A percentile compares a stretch with the other conserved stretches of the same genome.
Conservation (phyloP, 2,888 invertebrate genomes). For the Diaperis boleti region DNA sequence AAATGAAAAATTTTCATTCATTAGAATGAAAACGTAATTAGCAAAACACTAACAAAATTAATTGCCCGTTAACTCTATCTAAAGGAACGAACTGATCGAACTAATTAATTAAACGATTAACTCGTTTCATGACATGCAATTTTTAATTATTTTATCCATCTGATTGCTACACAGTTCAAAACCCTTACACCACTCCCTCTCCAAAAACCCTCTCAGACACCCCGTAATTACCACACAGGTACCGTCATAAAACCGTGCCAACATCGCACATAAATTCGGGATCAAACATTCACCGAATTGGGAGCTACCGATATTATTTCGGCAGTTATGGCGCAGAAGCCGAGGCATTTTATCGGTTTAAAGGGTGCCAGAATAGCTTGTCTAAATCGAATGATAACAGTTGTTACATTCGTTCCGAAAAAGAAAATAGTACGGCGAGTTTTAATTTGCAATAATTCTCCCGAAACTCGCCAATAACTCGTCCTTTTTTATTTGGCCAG, state of each 20-base stretch:
- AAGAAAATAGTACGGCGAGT: conserved; percentile 21
- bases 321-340: conserved; percentile 25
- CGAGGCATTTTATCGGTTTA: conserved; percentile 25
- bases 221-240: conserved; percentile 4
- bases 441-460: conserved; percentile 31
- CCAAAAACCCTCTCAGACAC: background rate
- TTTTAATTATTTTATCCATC: conserved; percentile 8
- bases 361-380: conserved; percentile 32
- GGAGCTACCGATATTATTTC: conserved; percentile 15
- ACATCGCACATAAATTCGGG: conserved; percentile 13
- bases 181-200: too few relatives aligned
- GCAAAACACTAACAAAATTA: too few relatives aligned
- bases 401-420: conserved; percentile 27
- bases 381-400: conserved; percentile 32
- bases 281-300: conserved; percentile 22
- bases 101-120: too few relatives aligned
- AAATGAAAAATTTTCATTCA: too few relatives aligned
- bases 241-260: conserved; percentile 4
- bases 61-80: too few relatives aligned
- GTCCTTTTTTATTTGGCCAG: conserved; percentile 12
- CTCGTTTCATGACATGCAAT: too few relatives aligned
- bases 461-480: conserved; percentile 26
- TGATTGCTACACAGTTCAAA: too few relatives aligned
- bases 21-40: too few relatives aligned
- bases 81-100: too few relatives aligned